Evolutionary conservation across 2,888 invertebrate species (phyloP), one percentile per base, ranked within the genome.

Genomic region (Chouioia cunea): DNA sequence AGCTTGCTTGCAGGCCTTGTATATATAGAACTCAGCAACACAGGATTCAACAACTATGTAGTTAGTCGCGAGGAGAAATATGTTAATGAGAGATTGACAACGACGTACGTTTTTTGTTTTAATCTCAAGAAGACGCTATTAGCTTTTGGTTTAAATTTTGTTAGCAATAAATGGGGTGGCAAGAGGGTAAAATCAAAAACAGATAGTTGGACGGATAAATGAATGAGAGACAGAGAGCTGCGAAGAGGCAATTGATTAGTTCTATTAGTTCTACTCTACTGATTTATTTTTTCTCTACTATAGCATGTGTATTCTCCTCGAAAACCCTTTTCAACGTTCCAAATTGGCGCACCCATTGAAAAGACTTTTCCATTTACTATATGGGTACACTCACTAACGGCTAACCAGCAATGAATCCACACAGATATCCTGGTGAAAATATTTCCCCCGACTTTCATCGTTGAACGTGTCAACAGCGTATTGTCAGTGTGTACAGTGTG

Each of bases 381-480:
- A 22, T 20, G 27, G 36, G 6, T 22, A 50, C 36, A 20, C 23
- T 52, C 43, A 52, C 52, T 65, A 65, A 16, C 8, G n/a, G 16
- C 36, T 15, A 36, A 36, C 36, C 36, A 36, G 6, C 36, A 23
- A 16, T 65, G 16, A 22, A 20, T 16, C 18, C n/a, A 16, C 23
- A 27, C 54, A 46, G 8, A 57, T 10, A 47, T 14, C 64, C 69
- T 69, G 69, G 64, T 69, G 69, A 69, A 64, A 69, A 64, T 43
- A 58, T 53, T 64, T 58, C 36, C 58, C 36, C 66, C 27, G 54
- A 36, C 58, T 66, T 47, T 59, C 36, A 36, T 36, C 36, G 10
- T 36, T 10, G 36, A 36, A 8, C 1, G 36, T 36, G 16, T 20
- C 23, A 48, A 14, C 4, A 44, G 36, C 16, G 23, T 47, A 23